Conservation (phyloP, 2,797 vertebrate genomes). For the Lutjanus argentimaculatus region DNA sequence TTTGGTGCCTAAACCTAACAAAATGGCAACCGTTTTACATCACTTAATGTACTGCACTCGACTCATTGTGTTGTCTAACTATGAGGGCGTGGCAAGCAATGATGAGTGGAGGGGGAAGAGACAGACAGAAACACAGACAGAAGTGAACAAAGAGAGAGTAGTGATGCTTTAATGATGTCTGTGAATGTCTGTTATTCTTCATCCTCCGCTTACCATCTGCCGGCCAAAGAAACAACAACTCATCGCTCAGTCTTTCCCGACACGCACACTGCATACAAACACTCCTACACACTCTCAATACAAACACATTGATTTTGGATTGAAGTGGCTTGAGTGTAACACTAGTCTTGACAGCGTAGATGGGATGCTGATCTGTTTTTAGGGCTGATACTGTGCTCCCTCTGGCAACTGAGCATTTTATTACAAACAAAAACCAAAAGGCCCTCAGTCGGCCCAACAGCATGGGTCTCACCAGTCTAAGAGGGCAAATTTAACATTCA, state of each 20-base stretch:
- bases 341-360: background rate
- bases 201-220: slow-evolving; percentile 57
- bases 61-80: too few relatives aligned
- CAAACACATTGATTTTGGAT: slow-evolving; percentile 2
- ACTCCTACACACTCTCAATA: background rate
- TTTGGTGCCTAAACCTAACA: too few relatives aligned
- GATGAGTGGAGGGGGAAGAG: background rate
- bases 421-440: background rate
- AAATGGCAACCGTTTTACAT: too few relatives aligned
- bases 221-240: slow-evolving; percentile 38
- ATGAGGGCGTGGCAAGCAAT: background rate
- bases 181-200: slow-evolving; percentile 51
- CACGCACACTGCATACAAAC: slow-evolving; percentile 15
- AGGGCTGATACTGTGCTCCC: too few relatives aligned
- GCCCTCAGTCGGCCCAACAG: too few relatives aligned
- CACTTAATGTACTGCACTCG: too few relatives aligned
- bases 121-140: background rate
- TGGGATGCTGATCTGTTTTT: background rate
- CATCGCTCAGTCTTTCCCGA: slow-evolving; percentile 1
- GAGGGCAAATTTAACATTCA: too few relatives aligned
- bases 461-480: too few relatives aligned
- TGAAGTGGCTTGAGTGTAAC: background rate
- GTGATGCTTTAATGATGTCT: slow-evolving; percentile 31
- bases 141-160: background rate
- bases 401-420: slow-evolving; percentile 7